phyloP scores from a whole-genome alignment of 1,140 invertebrate genomes.

The Papilio polytes region DNA sequence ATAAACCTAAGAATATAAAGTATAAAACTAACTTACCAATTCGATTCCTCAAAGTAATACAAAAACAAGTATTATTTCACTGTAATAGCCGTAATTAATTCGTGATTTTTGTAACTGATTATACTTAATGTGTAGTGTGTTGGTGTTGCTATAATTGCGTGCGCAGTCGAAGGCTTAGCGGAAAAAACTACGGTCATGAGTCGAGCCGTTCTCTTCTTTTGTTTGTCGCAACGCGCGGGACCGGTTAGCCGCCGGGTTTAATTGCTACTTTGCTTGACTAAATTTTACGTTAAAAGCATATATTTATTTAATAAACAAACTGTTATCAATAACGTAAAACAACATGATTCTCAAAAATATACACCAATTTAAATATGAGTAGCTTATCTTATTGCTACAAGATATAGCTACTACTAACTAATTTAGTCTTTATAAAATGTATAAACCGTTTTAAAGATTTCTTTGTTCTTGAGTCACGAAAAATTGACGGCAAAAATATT shows the following conservation, averaged over 20 bases:
- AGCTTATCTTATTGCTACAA: neutral
- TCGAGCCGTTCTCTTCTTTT: slow-evolving; percentile 44
- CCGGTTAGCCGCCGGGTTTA: slow-evolving; percentile 40
- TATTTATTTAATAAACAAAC: neutral
- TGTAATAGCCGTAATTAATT: slow-evolving; percentile 4
- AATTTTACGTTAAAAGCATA: neutral
- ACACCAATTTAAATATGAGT: neutral
- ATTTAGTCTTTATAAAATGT: no score
- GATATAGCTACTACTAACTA: no score
- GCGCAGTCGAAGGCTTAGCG: slow-evolving; percentile 47
- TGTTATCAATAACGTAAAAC: no score
- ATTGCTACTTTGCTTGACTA: slow-evolving; percentile 37
- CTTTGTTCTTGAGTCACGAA: no score
- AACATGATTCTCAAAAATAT: no score
- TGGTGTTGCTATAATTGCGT: slow-evolving; percentile 39
- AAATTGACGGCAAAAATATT: no score
- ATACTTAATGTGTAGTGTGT: no score
- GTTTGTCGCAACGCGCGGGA: slow-evolving; percentile 34
- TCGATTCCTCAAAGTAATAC: neutral
- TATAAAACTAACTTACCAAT: slow-evolving; percentile 20
- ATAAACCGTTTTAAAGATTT: no score
- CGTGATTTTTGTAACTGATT: neutral
- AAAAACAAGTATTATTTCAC: neutral
- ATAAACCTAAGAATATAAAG: no score
- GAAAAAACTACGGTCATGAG: slow-evolving; percentile 45